Conservation (phyloP, 1,140 invertebrate genomes). For the Manduca sexta region DNA sequence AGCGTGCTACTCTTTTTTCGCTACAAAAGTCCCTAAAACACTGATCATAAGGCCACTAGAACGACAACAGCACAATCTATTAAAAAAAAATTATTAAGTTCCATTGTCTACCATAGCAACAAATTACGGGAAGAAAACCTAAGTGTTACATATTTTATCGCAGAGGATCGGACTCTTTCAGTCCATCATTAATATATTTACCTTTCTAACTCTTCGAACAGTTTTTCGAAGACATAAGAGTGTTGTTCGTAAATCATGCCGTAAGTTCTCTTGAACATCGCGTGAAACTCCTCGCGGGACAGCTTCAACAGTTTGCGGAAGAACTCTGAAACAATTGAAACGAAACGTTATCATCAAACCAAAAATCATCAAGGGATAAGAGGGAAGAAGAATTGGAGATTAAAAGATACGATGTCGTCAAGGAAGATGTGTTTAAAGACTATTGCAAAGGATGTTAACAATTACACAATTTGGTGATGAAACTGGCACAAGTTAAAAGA, state of each 20-base stretch:
- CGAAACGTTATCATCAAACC: neutral
- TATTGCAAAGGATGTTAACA: no score
- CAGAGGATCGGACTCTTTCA: no score
- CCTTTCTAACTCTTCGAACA: conserved; percentile 91
- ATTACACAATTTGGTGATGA: neutral
- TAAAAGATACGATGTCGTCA: neutral
- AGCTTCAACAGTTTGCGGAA: conserved; percentile 88
- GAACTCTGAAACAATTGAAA: conserved; percentile 78
- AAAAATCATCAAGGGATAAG: neutral
- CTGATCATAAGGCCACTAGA: no score
- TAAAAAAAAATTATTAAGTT: no score
- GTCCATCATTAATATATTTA: no score
- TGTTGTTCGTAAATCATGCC: conserved; percentile 96
- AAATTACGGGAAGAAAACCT: no score
- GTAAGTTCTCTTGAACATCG: conserved; percentile 96
- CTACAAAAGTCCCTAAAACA: no score
- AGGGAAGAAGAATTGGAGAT: neutral
- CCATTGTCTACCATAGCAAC: no score
- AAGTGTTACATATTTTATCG: no score
- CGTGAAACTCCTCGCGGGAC: conserved; percentile 90
- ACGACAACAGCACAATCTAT: no score
- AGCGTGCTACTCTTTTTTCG: no score
- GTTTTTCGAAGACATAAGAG: conserved; percentile 91
- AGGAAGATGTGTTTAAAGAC: no score
- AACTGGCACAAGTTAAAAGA: neutral